A percentile compares a stretch with the other conserved stretches of the same genome.
These are phyloP conservation scores for Crematogaster levior DNA, from an alignment of 2,888 invertebrate genomes.

Conservation along the genomic window DNA sequence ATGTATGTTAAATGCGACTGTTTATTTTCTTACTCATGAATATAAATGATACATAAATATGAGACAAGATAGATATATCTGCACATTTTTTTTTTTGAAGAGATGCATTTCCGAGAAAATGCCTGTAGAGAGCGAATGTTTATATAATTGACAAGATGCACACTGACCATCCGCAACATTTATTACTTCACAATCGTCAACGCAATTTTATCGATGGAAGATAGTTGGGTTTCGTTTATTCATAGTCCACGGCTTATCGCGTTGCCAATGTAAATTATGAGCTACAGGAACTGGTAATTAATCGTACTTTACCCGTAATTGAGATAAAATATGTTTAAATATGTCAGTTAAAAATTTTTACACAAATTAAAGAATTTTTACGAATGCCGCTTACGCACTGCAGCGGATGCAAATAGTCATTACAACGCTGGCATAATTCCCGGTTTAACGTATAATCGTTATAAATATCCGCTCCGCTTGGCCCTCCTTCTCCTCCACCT, in stretches of 20 bases:
- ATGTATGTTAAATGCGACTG: not conserved
- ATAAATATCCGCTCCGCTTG: constrained; percentile 62
- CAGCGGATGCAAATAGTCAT: constrained; percentile 40
- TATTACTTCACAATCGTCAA: not conserved
- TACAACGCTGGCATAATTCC: constrained; percentile 64
- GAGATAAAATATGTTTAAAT: not conserved
- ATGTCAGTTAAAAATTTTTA: not conserved
- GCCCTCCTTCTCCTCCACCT: not conserved
- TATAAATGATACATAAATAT: not conserved
- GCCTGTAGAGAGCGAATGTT: not conserved
- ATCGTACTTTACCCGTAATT: not conserved
- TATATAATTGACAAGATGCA: not conserved
- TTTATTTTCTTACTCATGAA: not conserved
- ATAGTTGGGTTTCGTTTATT: not conserved
- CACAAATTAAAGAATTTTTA: not conserved
- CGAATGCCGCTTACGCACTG: not conserved
- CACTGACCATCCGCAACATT: constrained; percentile 10
- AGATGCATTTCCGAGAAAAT: not conserved
- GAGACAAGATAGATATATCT: not conserved
- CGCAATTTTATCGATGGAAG: not conserved
- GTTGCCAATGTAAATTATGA: not conserved
- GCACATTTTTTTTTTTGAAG: not conserved
- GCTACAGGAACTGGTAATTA: not conserved
- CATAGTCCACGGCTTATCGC: not conserved
- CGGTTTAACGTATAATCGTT: constrained; percentile 59